phyloP scores from a whole-genome alignment of 2,797 vertebrate genomes.

The Coregonus ussuriensis region DNA sequence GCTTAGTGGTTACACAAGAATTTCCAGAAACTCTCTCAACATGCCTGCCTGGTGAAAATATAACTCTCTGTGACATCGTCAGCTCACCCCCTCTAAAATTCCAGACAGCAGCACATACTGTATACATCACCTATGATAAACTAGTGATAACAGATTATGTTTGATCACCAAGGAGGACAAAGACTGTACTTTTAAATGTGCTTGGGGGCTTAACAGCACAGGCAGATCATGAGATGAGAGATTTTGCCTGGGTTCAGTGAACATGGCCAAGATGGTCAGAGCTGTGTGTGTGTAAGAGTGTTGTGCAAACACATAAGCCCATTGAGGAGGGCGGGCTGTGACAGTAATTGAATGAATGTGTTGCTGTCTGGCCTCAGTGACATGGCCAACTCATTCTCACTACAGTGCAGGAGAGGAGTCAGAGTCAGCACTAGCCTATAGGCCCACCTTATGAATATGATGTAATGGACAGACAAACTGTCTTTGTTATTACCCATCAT shows the following conservation, averaged over 20 bases:
- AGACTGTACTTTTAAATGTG: neutral
- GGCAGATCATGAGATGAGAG: neutral
- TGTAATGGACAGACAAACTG: neutral
- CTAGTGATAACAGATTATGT: neutral
- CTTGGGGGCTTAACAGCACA: neutral
- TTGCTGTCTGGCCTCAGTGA: constrained; percentile 21
- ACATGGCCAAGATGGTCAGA: constrained; percentile 3
- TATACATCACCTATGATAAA: neutral
- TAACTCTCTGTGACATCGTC: neutral
- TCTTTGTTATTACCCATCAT: neutral
- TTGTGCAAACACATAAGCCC: neutral
- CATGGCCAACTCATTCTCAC: constrained; percentile 27
- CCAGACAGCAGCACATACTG: neutral
- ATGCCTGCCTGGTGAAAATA: neutral
- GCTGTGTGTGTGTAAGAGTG: constrained; percentile 7
- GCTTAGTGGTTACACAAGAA: neutral
- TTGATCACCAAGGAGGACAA: neutral
- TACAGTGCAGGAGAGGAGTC: neutral
- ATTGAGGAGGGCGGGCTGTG: neutral
- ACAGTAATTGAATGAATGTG: constrained; percentile 30
- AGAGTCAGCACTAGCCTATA: neutral
- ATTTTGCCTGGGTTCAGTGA: neutral
- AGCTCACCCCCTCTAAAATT: neutral
- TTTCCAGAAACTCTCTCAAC: neutral
- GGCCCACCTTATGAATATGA: neutral